A percentile compares a stretch with the other conserved stretches of the same genome.
These are phyloP conservation scores for Nomia melanderi DNA, from an alignment of 1,140 invertebrate species.

Conservation along the genomic window DNA sequence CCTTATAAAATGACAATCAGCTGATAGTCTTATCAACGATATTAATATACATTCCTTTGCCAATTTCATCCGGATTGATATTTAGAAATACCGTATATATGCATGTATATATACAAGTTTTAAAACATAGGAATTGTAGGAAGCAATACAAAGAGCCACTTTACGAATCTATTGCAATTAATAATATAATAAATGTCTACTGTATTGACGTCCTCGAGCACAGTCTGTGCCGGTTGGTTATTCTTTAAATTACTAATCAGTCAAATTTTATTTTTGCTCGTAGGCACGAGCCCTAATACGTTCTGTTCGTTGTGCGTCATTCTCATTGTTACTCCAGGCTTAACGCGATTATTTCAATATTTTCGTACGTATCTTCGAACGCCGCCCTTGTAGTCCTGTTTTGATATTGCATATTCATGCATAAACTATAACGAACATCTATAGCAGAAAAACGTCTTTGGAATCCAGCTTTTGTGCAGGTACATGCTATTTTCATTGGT, in stretches of 20 bases:
- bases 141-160: conserved; percentile 5
- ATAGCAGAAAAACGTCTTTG: neutral
- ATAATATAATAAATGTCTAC: conserved; percentile 14
- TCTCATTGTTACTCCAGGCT: conserved; percentile 49
- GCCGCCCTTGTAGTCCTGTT: conserved; percentile 24
- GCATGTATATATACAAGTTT: neutral
- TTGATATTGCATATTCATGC: conserved; percentile 46
- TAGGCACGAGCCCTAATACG: conserved; percentile 23
- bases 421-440: conserved; percentile 22
- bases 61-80: conserved; percentile 45
- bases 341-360: conserved; percentile 36
- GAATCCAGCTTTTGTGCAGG: conserved; percentile 8
- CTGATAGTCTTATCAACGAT: conserved; percentile 46
- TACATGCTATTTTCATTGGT: conserved; percentile 22
- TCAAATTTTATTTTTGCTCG: conserved; percentile 23
- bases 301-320: conserved; percentile 20
- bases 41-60: conserved; percentile 25
- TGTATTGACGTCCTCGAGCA: conserved; percentile 37
- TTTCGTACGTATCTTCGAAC: conserved; percentile 18
- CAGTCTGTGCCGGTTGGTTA: conserved; percentile 32
- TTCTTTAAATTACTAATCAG: conserved; percentile 17
- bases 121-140: neutral
- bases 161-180: conserved; percentile 7
- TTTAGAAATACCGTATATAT: conserved; percentile 3
- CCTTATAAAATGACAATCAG: conserved; percentile 53